These are phyloP conservation scores for Oreotrochilus melanogaster DNA, from an alignment of 2,113 vertebrate species.

Conservation along the genomic window DNA sequence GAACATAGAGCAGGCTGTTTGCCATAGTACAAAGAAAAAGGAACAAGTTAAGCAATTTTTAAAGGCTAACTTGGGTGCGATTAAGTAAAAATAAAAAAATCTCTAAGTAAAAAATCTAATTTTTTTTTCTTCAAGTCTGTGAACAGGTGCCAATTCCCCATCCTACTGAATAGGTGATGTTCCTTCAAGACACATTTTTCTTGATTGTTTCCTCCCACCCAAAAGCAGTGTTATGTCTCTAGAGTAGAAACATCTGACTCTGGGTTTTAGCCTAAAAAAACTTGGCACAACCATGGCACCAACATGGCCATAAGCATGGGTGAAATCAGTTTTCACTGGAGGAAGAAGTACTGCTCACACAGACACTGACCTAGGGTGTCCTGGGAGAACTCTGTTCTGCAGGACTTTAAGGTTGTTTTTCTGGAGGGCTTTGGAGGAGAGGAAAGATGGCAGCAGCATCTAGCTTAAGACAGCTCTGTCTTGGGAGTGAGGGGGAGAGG, in stretches of 20 bases:
- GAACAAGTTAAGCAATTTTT: accelerated
- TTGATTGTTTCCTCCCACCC: not conserved
- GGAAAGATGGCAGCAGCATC: not conserved
- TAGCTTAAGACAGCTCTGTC: accelerated
- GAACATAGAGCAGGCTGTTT: not conserved
- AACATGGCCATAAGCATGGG: accelerated
- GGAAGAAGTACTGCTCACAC: accelerated
- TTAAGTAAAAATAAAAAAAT: not conserved
- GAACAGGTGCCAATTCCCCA: not conserved
- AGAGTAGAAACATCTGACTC: not conserved
- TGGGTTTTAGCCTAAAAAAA: accelerated
- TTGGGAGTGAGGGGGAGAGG: not conserved
- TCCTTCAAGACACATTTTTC: not conserved
- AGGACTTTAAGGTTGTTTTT: accelerated
- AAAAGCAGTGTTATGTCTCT: accelerated
- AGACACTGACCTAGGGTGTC: accelerated
- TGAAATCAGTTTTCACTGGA: not conserved
- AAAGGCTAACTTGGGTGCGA: not conserved
- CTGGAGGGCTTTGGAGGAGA: not conserved
- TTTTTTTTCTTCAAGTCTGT: not conserved
- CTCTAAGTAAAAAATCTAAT: not conserved
- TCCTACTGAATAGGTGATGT: not conserved
- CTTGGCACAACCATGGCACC: accelerated
- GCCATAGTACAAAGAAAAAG: not conserved
- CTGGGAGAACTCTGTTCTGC: not conserved